Conservation (phyloP, 2,797 vertebrate genomes). For the Mionectes olivaceus region DNA sequence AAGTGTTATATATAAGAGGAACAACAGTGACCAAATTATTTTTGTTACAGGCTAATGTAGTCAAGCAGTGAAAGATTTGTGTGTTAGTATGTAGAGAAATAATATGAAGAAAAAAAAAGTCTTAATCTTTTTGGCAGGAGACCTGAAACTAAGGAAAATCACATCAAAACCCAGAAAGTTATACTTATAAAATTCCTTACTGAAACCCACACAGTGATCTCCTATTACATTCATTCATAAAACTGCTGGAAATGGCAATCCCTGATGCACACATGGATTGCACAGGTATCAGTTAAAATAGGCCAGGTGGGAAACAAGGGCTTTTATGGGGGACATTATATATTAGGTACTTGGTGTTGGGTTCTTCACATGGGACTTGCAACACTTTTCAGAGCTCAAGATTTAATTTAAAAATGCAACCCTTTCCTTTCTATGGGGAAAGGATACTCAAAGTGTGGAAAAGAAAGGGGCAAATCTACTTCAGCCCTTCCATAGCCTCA, state of each 20-base stretch:
- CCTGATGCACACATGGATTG: background rate
- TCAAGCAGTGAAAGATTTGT: background rate
- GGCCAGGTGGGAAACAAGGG: background rate
- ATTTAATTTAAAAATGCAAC: background rate
- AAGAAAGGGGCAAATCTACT: background rate
- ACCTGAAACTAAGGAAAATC: constrained; percentile 24
- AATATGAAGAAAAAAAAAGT: background rate
- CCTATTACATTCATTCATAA: constrained; percentile 14
- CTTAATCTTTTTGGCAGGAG: constrained; percentile 19
- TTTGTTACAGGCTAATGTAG: constrained; percentile 46
- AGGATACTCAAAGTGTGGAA: background rate
- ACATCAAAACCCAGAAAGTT: constrained; percentile 40
- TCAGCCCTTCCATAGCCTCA: background rate
- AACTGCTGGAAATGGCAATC: constrained; percentile 35
- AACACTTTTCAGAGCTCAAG: background rate
- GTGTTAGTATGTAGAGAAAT: background rate
- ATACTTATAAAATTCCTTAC: background rate
- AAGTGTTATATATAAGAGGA: constrained; percentile 21
- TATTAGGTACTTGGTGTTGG: background rate
- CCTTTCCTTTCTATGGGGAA: background rate
- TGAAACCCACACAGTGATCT: constrained; percentile 1
- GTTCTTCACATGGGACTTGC: background rate
- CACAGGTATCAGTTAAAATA: background rate
- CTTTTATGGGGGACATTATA: background rate
- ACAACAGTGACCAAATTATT: constrained; percentile 6